These are phyloP conservation scores for Chloropsis hardwickii DNA, from an alignment of 2,113 vertebrate genomes.

Conservation along the genomic window DNA sequence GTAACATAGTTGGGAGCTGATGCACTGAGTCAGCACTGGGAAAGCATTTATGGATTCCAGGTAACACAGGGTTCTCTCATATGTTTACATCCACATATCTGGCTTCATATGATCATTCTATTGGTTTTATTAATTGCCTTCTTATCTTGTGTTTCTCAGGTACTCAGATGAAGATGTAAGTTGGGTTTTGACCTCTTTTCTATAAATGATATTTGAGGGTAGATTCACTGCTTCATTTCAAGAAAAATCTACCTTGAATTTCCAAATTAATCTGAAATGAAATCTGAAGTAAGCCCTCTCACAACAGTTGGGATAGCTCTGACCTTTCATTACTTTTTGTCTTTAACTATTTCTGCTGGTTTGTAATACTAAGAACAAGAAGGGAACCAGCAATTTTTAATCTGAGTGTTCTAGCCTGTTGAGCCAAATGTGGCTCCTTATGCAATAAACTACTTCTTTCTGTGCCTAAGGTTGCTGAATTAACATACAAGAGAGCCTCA, in stretches of 20 bases:
- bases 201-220: background rate
- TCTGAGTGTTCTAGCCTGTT: background rate
- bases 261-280: background rate
- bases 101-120: background rate
- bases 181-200: background rate
- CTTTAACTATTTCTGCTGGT: background rate
- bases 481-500: background rate
- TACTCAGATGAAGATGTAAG: background rate
- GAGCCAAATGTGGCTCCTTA: background rate
- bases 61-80: background rate
- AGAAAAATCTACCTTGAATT: background rate
- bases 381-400: background rate
- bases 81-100: background rate
- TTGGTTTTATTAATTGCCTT: rapidly evolving
- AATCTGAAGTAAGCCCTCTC: background rate
- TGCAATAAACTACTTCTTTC: background rate
- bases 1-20: background rate
- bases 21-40: background rate
- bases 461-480: background rate
- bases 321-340: background rate
- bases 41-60: background rate
- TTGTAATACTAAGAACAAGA: background rate
- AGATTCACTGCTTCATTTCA: background rate
- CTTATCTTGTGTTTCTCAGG: background rate
- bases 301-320: background rate